Base-by-base conservation (phyloP, 2,888 invertebrate genomes). In the Drosophila helvetica region DNA sequence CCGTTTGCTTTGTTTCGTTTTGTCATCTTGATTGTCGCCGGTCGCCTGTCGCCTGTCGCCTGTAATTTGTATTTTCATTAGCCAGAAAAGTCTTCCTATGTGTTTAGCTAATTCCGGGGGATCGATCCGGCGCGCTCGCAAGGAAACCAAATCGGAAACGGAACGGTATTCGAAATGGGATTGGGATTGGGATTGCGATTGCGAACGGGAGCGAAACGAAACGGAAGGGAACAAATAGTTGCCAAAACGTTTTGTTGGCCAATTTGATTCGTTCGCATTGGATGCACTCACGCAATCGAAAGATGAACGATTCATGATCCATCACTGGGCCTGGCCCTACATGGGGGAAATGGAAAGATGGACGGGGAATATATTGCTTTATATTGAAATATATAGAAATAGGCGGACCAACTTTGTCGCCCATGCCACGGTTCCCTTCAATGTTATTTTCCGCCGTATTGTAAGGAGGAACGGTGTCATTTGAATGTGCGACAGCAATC, bases 21-120 rank as follows among this genome's bases (percentile, higher is more conserved):
- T 18, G 42, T 43, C 30, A 27, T 42, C 53, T 69, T 53, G 54
- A 54, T 62, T 72, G 45, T 17, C n/a, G 55, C 25, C 17, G 55
- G 55, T 17, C 17, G 55, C 15, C 45, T 57, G 47, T 58, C 47
- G 50, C 61, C 81, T 67, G 76, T 80, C 78, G 72, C 78, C 66
- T 60, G 56, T 30, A 61, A 67, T 60, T 84, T 88, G 75, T 86
- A 76, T 68, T 86, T 73, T 84, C 51, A 59, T 72, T 74, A 55
- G 52, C 51, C 42, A 18, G 17, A 30, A 72, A 56, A 54, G 33
- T n/a, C 56, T 71, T 71, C 70, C 70, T 71, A 50, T 70, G 27
- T 70, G 43, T 48, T 70, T 70, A 64, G 51, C 57, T n/a, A 15
- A 7, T 5, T 15, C 19, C 17, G 30, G 17, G 19, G 22, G 6